Evolutionary conservation across 2,888 invertebrate species (phyloP).

Genomic region (Apodemia mormo): DNA sequence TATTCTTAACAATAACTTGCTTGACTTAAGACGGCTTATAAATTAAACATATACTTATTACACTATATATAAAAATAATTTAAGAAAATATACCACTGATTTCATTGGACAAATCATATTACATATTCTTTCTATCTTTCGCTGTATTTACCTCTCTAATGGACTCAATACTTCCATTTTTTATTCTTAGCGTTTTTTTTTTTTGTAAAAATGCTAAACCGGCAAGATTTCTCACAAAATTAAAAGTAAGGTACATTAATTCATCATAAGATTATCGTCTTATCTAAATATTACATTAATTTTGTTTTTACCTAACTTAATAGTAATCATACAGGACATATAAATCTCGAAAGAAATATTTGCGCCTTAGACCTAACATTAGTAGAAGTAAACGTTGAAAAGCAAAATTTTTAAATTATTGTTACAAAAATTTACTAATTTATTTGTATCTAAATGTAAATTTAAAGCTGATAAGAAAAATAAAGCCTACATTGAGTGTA

Average conservation of each 20-base stretch:
- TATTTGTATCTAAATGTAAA: conserved; percentile 52
- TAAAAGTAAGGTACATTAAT: conserved; percentile 14
- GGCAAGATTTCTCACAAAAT: background rate
- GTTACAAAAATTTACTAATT: conserved; percentile 32
- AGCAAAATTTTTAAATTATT: conserved; percentile 30
- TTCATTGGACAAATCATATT: conserved; percentile 53
- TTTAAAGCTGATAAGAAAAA: conserved; percentile 40
- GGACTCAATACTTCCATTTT: conserved; percentile 16
- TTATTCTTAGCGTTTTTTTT: background rate
- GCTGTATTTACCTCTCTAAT: conserved; percentile 23
- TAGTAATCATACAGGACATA: conserved; percentile 17
- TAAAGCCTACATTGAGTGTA: conserved; percentile 36
- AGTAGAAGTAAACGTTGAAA: conserved; percentile 26
- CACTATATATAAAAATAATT: conserved; percentile 66
- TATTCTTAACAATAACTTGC: conserved; percentile 48
- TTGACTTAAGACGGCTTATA: conserved; percentile 72
- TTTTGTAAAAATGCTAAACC: conserved; percentile 12
- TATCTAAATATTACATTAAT: conserved; percentile 7
- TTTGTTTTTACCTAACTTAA: conserved; percentile 19
- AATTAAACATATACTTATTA: conserved; percentile 60
- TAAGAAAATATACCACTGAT: conserved; percentile 60
- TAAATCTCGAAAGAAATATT: conserved; percentile 5
- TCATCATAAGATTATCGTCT: conserved; percentile 13
- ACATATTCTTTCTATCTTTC: conserved; percentile 31
- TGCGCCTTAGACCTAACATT: conserved; percentile 19